Base-by-base conservation (phyloP, 2,888 invertebrate species). In the Yponomeuta malinellus region DNA sequence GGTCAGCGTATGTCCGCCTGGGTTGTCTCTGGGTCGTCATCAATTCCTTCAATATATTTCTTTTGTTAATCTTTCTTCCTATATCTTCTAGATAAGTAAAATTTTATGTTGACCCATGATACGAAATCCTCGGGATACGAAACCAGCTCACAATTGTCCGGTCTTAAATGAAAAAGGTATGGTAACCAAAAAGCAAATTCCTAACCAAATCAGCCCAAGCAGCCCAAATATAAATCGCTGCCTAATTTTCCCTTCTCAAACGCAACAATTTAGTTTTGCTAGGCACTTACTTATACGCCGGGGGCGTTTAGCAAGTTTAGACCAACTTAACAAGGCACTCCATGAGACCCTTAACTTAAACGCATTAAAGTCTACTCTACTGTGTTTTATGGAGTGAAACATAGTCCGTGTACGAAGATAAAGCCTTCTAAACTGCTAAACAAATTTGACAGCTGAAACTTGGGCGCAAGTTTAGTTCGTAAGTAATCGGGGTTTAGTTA, bases 381-480 rank as follows among this genome's bases (percentile, higher is more conserved):
- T 8, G 6, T 52, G 48, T 9, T 48, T 52, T n/a, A 8, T 10
- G 43, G 48, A 29, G 70, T 63, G 48, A 48, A 70, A 70, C 10
- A 43, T 48, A 65, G 37, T 10, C 84, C 79, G 79, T 83, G 52
- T 86, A 89, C 89, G 87, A 89, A 83, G 84, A 83, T 70, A 87
- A 82, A 83, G 86, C 87, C 88, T 85, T 87, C 86, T 83, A 85
- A 81, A 86, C 90, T 90, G 85, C 91, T 91, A 89, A 90, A 90
- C 91, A 91, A 91, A 91, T 92, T 90, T 92, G 92, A 91, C 91
- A 90, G 92, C 90, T 88, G 82, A 80, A 89, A 90, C 84, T 91
- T 90, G 87, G 85, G 80, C 83, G 80, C 89, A 90, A 88, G 52
- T 72, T 73, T 74, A 73, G 78, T 77, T 83, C 84, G 83, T 82